Percentiles rank a stretch among this genome's conserved stretches.
Conservation (phyloP, 92 coral and sea anemone genomes). For the Galaxea fascicularis region DNA sequence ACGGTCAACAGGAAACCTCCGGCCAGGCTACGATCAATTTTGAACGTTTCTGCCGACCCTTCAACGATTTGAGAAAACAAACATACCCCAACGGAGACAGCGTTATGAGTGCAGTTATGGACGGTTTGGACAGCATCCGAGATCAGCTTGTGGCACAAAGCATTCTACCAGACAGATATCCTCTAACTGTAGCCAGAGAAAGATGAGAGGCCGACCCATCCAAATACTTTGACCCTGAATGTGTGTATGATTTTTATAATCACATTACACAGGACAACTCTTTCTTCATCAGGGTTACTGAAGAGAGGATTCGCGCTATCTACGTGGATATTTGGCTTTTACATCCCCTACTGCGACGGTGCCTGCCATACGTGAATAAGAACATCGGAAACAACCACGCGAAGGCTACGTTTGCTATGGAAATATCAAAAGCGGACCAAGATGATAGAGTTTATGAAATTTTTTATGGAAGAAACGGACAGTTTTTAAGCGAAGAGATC, state of each 20-base stretch:
- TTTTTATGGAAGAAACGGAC: slow-evolving; percentile 13
- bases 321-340: slow-evolving; percentile 44
- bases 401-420: slow-evolving; percentile 21
- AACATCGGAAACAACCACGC: slow-evolving; percentile 31
- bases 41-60: background rate
- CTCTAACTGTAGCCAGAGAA: background rate
- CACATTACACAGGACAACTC: background rate
- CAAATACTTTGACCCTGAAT: slow-evolving; percentile 28
- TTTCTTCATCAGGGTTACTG: background rate
- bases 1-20: too few species aligned
- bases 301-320: background rate
- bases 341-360: slow-evolving; percentile 45
- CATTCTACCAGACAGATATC: background rate
- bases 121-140: background rate
- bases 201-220: slow-evolving; percentile 22
- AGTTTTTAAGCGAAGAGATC: slow-evolving; percentile 17
- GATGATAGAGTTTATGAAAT: background rate
- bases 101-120: background rate
- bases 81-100: background rate
- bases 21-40: background rate
- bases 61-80: background rate
- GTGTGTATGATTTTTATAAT: slow-evolving; percentile 2
- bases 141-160: background rate
- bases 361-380: slow-evolving; percentile 9
- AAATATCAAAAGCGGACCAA: background rate